Conservation (phyloP, 2,113 vertebrate genomes). For the Phyllostomus hastatus region DNA sequence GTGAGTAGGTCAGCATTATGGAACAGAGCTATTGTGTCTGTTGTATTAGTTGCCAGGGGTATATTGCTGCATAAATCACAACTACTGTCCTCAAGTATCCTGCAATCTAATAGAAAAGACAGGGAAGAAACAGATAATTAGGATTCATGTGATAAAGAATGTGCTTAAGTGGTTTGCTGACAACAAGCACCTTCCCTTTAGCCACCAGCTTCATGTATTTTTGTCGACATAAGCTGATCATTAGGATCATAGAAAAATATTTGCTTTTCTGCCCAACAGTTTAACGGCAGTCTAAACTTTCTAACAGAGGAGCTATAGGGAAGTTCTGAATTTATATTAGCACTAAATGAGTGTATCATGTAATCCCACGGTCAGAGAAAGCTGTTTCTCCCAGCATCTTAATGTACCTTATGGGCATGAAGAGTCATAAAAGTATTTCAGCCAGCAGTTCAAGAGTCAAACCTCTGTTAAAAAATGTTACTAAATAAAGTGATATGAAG, state of each 20-base stretch:
- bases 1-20: not conserved
- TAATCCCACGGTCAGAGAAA: slow-evolving; percentile 25
- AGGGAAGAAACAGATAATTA: not conserved
- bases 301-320: slow-evolving; percentile 3
- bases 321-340: slow-evolving; percentile 48
- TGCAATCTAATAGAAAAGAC: not conserved
- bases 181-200: not conserved
- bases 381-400: not conserved
- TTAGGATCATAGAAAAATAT: not conserved
- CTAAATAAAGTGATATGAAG: slow-evolving; percentile 26
- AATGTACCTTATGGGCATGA: slow-evolving; percentile 36
- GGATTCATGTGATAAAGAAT: not conserved
- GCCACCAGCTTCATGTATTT: not conserved
- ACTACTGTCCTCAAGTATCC: not conserved
- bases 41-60: not conserved
- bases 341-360: slow-evolving; percentile 31
- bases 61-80: not conserved
- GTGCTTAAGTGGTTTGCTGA: not conserved
- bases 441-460: slow-evolving; percentile 52
- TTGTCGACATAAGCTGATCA: not conserved
- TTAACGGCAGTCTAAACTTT: slow-evolving; percentile 28
- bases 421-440: slow-evolving; percentile 36
- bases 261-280: not conserved
- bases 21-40: not conserved
- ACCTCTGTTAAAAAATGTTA: slow-evolving; percentile 23